A percentile compares a stretch with the other conserved stretches of the same genome.
These are phyloP conservation scores for Nothoprocta pentlandii DNA, from an alignment of 2,113 vertebrate species.

Conservation along the genomic window DNA sequence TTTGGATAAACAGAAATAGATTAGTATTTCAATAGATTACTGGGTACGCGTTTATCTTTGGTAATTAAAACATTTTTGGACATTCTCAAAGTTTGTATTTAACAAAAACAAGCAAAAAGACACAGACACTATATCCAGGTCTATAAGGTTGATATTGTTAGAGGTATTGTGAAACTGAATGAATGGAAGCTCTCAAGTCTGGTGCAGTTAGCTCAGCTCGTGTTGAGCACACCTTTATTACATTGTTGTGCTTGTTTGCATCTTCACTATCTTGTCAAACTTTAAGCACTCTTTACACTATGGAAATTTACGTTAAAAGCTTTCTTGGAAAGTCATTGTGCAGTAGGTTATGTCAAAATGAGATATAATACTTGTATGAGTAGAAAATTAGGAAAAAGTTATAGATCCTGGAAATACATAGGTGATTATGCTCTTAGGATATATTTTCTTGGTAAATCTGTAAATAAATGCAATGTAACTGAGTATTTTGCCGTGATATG, in stretches of 20 bases:
- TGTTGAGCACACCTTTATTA: accelerated
- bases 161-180: too few relatives aligned
- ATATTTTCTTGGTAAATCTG: neutral
- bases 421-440: neutral
- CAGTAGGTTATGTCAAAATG: neutral
- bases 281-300: accelerated
- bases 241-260: neutral
- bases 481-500: too few relatives aligned
- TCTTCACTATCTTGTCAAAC: neutral
- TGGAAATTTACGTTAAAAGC: accelerated
- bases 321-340: neutral
- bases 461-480: too few relatives aligned
- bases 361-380: neutral
- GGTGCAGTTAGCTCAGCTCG: neutral
- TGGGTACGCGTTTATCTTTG: neutral
- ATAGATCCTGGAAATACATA: neutral
- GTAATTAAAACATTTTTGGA: neutral
- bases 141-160: too few relatives aligned
- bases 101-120: neutral
- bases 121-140: neutral
- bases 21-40: neutral
- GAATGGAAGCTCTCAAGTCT: neutral
- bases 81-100: neutral
- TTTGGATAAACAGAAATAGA: neutral
- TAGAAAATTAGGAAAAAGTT: neutral